A percentile compares a stretch with the other conserved stretches of the same genome.
phyloP scores from a whole-genome alignment of 1,140 invertebrate species.

The Chrysomallon squamiferum region DNA sequence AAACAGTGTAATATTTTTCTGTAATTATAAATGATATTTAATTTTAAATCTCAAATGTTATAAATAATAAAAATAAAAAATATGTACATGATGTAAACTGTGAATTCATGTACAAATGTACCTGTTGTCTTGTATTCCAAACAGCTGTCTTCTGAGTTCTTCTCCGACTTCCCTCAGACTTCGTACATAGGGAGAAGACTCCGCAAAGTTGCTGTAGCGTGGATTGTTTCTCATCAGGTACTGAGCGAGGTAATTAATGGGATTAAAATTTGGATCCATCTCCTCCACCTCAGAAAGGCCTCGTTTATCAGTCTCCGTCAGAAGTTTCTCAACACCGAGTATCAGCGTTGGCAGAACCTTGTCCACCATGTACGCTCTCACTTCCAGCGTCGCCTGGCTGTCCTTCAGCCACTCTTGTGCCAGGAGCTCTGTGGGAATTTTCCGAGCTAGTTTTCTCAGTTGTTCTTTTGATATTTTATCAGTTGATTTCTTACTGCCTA shows the following conservation, averaged over 20 bases:
- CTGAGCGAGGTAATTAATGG: constrained; percentile 63
- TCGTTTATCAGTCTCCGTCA: constrained; percentile 58
- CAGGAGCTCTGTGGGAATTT: constrained; percentile 61
- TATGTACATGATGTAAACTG: too few relatives aligned
- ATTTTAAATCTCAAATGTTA: too few relatives aligned
- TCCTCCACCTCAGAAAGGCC: constrained; percentile 42
- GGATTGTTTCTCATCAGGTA: constrained; percentile 64
- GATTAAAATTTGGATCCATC: constrained; percentile 61
- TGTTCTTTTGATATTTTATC: constrained; percentile 41
- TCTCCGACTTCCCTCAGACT: constrained; percentile 57
- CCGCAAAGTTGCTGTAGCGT: constrained; percentile 59
- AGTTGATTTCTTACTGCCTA: constrained; percentile 51
- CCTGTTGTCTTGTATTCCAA: constrained; percentile 62
- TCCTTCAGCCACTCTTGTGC: constrained; percentile 60
- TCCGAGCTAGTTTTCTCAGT: constrained; percentile 49
- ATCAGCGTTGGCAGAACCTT: constrained; percentile 61
- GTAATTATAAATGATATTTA: too few relatives aligned
- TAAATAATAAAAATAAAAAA: too few relatives aligned
- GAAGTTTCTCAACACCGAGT: constrained; percentile 61
- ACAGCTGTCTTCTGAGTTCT: constrained; percentile 56
- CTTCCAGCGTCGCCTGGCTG: constrained; percentile 54
- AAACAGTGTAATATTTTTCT: too few relatives aligned
- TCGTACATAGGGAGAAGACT: constrained; percentile 61
- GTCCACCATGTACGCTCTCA: constrained; percentile 58
- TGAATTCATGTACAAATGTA: too few relatives aligned